Evolutionary conservation across 2,888 invertebrate genomes (phyloP).

Genomic region (Tachina fera): DNA sequence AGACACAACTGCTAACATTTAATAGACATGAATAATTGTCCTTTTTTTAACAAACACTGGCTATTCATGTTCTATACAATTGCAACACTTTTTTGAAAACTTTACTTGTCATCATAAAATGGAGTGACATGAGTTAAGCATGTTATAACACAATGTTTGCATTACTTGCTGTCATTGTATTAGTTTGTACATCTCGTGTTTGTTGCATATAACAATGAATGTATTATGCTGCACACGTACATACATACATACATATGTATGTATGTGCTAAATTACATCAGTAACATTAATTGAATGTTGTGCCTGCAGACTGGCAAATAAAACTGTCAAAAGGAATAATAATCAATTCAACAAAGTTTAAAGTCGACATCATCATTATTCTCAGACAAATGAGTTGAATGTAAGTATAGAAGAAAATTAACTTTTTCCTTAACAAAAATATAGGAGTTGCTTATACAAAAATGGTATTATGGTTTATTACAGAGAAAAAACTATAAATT

Average conservation of each 20-base stretch:
- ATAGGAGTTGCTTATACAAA: not conserved
- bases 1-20: conserved; percentile 36
- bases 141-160: conserved; percentile 41
- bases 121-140: conserved; percentile 54
- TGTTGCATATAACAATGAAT: conserved; percentile 42
- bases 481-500: no score
- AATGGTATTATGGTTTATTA: no score
- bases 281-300: conserved; percentile 5
- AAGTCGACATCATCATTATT: conserved; percentile 52
- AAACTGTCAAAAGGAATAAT: conserved; percentile 62
- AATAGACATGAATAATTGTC: conserved; percentile 12
- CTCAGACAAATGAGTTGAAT: conserved; percentile 22
- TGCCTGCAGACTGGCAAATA: conserved; percentile 42
- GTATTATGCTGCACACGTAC: not conserved
- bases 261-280: not conserved
- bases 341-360: conserved; percentile 57
- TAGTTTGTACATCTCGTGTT: conserved; percentile 31
- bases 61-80: not conserved
- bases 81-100: conserved; percentile 25
- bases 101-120: conserved; percentile 61
- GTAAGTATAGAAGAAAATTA: not conserved
- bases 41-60: not conserved
- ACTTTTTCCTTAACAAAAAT: not conserved
- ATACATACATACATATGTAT: not conserved
- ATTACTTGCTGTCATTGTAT: conserved; percentile 6